phyloP scores from a whole-genome alignment of 2,888 invertebrate genomes.

The Euspilapteryx auroguttella region DNA sequence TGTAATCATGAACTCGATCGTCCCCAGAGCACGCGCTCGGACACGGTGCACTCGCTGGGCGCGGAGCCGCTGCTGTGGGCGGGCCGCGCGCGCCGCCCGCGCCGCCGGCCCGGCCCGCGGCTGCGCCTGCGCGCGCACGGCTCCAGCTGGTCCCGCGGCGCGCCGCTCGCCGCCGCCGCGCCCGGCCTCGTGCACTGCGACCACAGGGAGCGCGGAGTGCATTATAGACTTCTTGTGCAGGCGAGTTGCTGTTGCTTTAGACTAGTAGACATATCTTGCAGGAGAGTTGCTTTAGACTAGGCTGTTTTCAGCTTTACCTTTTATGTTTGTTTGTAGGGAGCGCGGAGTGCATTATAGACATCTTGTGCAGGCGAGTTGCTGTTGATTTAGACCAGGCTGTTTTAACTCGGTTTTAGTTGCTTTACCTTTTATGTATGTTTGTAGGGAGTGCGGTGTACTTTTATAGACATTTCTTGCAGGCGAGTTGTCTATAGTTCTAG shows the following conservation, averaged over 20 bases:
- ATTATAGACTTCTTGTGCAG: constrained; percentile 72
- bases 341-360: constrained; percentile 72
- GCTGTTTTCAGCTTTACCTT: no score
- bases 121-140: constrained; percentile 22
- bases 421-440: no score
- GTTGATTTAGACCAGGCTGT: no score
- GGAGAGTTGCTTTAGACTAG: no score
- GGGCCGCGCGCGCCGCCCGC: constrained; percentile 27
- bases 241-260: no score
- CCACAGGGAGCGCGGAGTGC: constrained; percentile 70
- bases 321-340: no score
- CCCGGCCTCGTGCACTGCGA: constrained; percentile 75
- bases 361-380: constrained; percentile 67
- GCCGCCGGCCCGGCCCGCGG: constrained; percentile 10
- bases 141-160: constrained; percentile 35
- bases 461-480: constrained; percentile 71
- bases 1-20: not conserved
- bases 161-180: constrained; percentile 69
- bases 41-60: constrained; percentile 57
- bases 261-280: no score
- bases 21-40: constrained; percentile 63
- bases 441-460: constrained; percentile 70
- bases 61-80: constrained; percentile 73
- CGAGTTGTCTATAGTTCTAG: no score
- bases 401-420: no score